Evolutionary conservation across 1,140 invertebrate genomes (phyloP).

Genomic region (Stegodyphus mimosarum): DNA sequence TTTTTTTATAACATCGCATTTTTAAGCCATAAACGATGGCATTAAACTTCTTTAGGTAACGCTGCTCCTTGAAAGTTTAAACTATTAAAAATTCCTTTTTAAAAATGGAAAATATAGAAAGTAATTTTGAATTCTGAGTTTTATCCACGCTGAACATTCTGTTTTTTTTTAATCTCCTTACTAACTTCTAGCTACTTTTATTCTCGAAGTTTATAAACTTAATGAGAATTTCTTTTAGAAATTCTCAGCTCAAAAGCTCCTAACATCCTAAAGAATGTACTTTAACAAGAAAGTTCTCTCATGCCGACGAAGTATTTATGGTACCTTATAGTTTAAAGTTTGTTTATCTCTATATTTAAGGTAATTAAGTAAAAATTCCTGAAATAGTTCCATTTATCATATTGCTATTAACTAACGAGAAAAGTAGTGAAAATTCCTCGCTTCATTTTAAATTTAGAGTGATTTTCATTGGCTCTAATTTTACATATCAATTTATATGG

Average conservation of each 20-base stretch:
- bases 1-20: neutral
- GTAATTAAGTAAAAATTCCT: too few species aligned
- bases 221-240: neutral
- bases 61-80: neutral
- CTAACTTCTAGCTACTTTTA: neutral
- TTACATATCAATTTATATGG: too few species aligned
- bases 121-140: neutral
- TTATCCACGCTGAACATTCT: neutral
- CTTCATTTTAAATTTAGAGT: too few species aligned
- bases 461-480: too few species aligned
- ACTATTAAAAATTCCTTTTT: slow-evolving; percentile 5
- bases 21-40: neutral
- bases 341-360: too few species aligned
- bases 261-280: neutral
- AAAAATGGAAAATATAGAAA: neutral
- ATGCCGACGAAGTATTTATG: neutral
- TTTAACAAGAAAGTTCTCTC: neutral
- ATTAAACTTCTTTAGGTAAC: neutral
- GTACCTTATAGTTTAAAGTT: neutral
- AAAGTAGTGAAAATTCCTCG: too few species aligned
- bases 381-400: too few species aligned
- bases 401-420: too few species aligned
- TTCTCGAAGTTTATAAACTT: neutral
- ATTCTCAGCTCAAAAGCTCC: neutral
- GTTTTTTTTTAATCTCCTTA: neutral